Percentiles rank a stretch among this genome's conserved stretches.
These are phyloP conservation scores for Perca schrenkii DNA, from an alignment of 2,113 vertebrate species.

Conservation along the genomic window DNA sequence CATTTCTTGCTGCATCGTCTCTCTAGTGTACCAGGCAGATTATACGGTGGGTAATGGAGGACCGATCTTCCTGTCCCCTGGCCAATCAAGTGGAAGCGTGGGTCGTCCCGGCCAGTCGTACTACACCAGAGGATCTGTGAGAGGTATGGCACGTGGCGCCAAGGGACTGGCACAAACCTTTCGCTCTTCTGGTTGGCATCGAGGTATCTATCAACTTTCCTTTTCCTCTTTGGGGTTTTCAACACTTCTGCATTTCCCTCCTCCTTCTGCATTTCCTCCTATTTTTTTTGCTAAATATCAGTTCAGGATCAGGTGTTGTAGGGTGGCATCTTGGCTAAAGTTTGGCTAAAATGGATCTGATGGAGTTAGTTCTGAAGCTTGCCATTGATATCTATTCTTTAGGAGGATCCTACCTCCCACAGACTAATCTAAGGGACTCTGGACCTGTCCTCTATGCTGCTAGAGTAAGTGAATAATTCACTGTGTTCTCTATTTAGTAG, in stretches of 20 bases:
- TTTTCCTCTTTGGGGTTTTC: neutral
- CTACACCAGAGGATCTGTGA: slow-evolving; percentile 85
- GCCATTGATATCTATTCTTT: slow-evolving; percentile 76
- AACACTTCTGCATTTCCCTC: neutral
- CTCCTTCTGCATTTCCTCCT: neutral
- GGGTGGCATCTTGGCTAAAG: neutral
- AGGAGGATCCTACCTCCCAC: slow-evolving; percentile 86
- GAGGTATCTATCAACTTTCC: slow-evolving; percentile 82
- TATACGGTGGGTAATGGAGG: slow-evolving; percentile 85
- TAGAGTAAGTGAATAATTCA: slow-evolving; percentile 81
- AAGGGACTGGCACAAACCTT: slow-evolving; percentile 85
- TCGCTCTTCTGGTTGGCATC: slow-evolving; percentile 87
- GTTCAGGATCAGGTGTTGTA: neutral
- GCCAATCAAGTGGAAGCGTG: slow-evolving; percentile 78
- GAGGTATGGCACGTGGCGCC: slow-evolving; percentile 88
- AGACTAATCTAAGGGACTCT: slow-evolving; percentile 86
- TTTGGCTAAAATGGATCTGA: neutral
- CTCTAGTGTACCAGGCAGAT: slow-evolving; percentile 85
- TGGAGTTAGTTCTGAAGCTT: slow-evolving; percentile 81
- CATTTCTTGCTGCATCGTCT: neutral
- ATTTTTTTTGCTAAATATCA: neutral
- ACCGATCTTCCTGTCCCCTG: slow-evolving; percentile 86
- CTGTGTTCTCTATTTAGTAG: no score
- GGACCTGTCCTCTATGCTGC: slow-evolving; percentile 84
- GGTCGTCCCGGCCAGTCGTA: slow-evolving; percentile 86